A percentile compares a stretch with the other conserved stretches of the same genome.
Evolutionary conservation across 2,888 invertebrate genomes (phyloP).

Genomic region (Hylaea fasciaria): DNA sequence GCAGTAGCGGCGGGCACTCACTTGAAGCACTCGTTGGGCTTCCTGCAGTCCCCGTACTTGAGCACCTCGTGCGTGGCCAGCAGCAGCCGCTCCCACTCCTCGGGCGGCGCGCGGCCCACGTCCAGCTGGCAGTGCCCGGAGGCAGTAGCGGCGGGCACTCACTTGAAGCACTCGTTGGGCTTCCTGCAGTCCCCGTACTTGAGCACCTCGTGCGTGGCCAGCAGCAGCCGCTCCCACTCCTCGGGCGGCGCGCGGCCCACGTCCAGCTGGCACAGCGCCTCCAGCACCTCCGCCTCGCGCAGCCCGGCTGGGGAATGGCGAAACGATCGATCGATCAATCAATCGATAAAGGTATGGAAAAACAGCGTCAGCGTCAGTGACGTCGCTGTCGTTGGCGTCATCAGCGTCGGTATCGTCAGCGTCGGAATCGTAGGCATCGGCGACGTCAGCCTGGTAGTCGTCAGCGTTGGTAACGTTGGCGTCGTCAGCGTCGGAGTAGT

Average conservation of each 20-base stretch:
- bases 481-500: no score
- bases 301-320: conserved; percentile 69
- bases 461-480: no score
- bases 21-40: conserved; percentile 79
- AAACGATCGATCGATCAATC: no score
- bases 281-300: conserved; percentile 75
- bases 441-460: no score
- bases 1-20: conserved; percentile 49
- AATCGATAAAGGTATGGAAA: no score
- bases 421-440: no score
- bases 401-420: no score
- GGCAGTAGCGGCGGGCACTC: conserved; percentile 40
- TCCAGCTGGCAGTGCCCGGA: conserved; percentile 75
- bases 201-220: conserved; percentile 77
- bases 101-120: conserved; percentile 61
- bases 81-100: conserved; percentile 70
- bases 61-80: conserved; percentile 77
- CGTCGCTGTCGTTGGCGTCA: no score
- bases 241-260: conserved; percentile 62
- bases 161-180: conserved; percentile 79
- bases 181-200: conserved; percentile 78
- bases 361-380: no score
- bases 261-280: conserved; percentile 74
- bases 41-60: conserved; percentile 78
- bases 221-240: conserved; percentile 68